Evolutionary conservation across 2,113 vertebrate genomes (phyloP), one percentile per base, ranked within the genome.

Genomic region (Actenoides lindsayi): DNA sequence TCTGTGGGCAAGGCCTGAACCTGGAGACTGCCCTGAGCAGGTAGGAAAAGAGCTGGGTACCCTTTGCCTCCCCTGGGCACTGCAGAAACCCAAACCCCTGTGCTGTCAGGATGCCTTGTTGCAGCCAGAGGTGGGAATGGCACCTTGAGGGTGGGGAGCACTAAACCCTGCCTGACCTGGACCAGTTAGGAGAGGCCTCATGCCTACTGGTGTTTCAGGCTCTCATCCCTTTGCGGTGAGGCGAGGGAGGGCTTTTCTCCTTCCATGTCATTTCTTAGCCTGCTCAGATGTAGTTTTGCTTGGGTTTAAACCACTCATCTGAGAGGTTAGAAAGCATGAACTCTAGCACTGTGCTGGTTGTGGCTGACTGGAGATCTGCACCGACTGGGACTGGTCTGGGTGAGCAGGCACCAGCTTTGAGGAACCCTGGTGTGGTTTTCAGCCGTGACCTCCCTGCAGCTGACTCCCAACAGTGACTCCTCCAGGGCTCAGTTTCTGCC

Each of bases 401-500:
- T 11, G n/a, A 48, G n/a, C 28, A 10, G 39, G 15, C n/a, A 3
- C 60, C 35, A 13, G 50, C n/a, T 62, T 25, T 1, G 4, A 18
- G 65, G 28, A 56, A 28, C 50, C 60, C 39, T n/a, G 53, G 44
- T 16, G 6, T 13, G 44, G 53, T 44, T 41, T 25, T 33, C 13
- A 15, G 41, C 42, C 3, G 0, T 25, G 11, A 12, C n/a, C 39
- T 69, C 54, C 23, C 16, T 41, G 27, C 1, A 7, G 19, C 56
- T 5, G 7, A 4, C 14, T 64, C 57, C 42, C 35, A 18, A n/a
- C 37, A 13, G 11, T 6, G 16, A n/a, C 10, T 75, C 5, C 16
- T 35, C 0, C 44, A 13, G 48, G 39, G 48, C 50, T 80, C 19
- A 0, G 5, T 5, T 39, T 20, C 35, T 50, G 9, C 25, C 31